phyloP scores from a whole-genome alignment of 2,888 invertebrate species.

The Idaea aversata region DNA sequence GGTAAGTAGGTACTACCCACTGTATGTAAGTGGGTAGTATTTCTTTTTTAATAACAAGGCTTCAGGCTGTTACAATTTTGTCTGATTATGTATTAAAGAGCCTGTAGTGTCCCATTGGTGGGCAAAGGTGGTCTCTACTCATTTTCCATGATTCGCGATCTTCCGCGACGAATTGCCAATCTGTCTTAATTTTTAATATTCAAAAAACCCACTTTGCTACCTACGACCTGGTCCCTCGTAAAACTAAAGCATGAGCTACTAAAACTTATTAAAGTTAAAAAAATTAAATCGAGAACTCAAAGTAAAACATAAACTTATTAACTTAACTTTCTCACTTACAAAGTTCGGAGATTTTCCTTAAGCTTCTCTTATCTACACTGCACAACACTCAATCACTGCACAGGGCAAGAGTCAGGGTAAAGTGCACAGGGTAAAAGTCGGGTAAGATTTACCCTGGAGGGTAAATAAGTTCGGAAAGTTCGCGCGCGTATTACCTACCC shows the following conservation, averaged over 20 bases:
- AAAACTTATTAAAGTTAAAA: background rate
- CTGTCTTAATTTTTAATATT: no score
- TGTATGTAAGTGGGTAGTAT: no score
- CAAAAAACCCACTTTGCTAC: no score
- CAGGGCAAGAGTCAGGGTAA: background rate
- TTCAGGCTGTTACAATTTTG: no score
- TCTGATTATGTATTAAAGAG: no score
- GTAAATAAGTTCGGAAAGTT: background rate
- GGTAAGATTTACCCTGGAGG: background rate
- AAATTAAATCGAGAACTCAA: background rate
- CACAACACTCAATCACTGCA: slow-evolving; percentile 1
- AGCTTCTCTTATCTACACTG: background rate
- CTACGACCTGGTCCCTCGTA: no score
- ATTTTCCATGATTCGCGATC: background rate
- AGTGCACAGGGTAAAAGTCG: background rate
- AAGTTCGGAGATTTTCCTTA: background rate
- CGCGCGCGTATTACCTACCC: background rate
- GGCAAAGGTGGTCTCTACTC: background rate
- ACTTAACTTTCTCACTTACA: slow-evolving; percentile 1
- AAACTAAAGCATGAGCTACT: background rate
- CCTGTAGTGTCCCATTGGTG: no score
- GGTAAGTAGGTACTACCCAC: background rate
- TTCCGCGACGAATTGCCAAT: no score
- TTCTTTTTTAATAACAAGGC: background rate
- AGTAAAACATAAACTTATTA: background rate